phyloP scores from a whole-genome alignment of 2,113 vertebrate genomes.

The Natator depressus region DNA sequence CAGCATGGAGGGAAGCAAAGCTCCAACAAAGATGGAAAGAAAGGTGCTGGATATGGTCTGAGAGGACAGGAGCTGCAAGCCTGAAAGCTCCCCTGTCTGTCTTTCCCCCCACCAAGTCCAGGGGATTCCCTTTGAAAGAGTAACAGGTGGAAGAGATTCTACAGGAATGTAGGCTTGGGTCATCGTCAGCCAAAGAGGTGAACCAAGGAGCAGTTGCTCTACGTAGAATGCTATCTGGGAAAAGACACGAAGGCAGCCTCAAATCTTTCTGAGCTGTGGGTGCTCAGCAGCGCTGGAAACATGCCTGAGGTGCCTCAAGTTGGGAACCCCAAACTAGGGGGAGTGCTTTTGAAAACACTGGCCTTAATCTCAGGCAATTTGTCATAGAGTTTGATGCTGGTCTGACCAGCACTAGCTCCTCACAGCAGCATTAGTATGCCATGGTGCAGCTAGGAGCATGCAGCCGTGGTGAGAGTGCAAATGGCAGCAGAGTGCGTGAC shows the following conservation, averaged over 20 bases:
- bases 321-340: not conserved
- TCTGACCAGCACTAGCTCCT: not conserved
- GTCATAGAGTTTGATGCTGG: not conserved
- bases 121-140: not conserved
- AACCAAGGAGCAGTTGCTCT: not conserved
- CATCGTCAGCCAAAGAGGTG: not conserved
- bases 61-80: too few species aligned
- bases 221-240: not conserved
- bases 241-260: not conserved
- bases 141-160: not conserved
- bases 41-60: not conserved
- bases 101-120: not conserved
- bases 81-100: not conserved
- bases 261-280: rapidly evolving
- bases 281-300: not conserved
- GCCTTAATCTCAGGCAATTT: not conserved
- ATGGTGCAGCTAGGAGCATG: too few species aligned
- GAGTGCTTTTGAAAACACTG: rapidly evolving
- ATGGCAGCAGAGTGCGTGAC: rapidly evolving
- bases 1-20: not conserved
- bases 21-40: not conserved
- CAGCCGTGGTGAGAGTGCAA: rapidly evolving
- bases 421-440: not conserved
- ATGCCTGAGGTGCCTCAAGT: not conserved
- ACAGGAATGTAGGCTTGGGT: rapidly evolving